Percentiles rank a stretch among this genome's conserved stretches.
These are phyloP conservation scores for Tenualosa ilisha DNA, from an alignment of 2,797 vertebrate species.

Conservation along the genomic window DNA sequence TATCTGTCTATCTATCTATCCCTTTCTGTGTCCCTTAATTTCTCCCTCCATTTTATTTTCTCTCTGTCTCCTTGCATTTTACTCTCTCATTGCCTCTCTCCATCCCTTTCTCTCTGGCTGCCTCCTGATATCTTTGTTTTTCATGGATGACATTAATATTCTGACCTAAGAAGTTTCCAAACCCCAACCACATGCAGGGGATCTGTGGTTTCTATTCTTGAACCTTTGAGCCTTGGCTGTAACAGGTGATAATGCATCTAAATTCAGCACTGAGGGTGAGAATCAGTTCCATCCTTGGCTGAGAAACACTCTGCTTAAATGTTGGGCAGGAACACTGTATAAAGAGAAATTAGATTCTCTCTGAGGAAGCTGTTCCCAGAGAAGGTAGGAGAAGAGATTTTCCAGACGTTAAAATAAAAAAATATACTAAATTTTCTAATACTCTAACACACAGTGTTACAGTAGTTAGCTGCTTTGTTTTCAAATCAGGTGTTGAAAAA, in stretches of 20 bases:
- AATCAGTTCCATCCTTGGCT: background rate
- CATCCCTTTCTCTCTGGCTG: slow-evolving; percentile 33
- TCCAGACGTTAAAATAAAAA: background rate
- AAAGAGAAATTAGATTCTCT: background rate
- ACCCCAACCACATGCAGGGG: background rate
- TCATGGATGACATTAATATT: background rate
- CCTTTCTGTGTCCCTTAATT: background rate
- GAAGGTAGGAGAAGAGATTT: background rate
- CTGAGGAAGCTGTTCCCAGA: background rate
- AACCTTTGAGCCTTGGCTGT: background rate
- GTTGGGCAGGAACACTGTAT: background rate
- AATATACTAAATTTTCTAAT: background rate
- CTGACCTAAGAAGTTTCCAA: background rate
- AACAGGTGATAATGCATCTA: background rate
- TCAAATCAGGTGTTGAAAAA: background rate
- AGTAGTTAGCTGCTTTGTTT: background rate
- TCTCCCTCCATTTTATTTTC: slow-evolving; percentile 37
- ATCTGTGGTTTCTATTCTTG: background rate
- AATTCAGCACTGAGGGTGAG: background rate
- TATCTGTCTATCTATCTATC: too few species aligned
- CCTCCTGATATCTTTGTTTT: background rate
- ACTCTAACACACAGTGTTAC: background rate
- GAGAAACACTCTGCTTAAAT: background rate
- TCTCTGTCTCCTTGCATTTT: slow-evolving; percentile 43
- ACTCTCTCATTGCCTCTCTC: background rate